Conservation (phyloP, 2,113 vertebrate genomes). For the Neomonachus schauinslandi region DNA sequence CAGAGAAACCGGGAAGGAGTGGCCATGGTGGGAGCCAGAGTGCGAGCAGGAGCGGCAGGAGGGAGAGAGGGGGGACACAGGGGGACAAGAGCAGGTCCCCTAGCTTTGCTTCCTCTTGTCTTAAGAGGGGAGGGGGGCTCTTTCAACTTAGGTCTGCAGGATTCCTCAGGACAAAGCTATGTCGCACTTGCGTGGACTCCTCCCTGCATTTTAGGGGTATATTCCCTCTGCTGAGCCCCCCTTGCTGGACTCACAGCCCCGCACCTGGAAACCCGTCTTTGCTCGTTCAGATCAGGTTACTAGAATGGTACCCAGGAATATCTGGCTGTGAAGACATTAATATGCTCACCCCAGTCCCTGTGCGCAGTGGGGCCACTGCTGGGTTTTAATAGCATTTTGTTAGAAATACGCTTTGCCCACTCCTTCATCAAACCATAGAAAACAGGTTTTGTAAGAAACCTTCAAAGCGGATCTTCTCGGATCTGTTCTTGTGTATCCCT, state of each 20-base stretch:
- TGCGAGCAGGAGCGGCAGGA: background rate
- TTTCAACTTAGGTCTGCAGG: background rate
- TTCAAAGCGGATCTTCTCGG: background rate
- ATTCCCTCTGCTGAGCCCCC: background rate
- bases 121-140: background rate
- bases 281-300: accelerated
- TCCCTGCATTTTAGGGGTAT: background rate
- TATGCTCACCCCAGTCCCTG: background rate
- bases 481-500: background rate
- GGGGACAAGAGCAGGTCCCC: no score
- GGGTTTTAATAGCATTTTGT: background rate
- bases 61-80: no score
- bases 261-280: background rate
- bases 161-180: background rate
- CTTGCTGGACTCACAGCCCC: background rate
- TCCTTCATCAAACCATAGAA: background rate
- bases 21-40: background rate
- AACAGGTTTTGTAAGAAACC: background rate
- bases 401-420: background rate
- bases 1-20: background rate
- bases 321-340: background rate
- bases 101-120: background rate
- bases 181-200: accelerated
- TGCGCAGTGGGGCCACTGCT: no score
- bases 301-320: background rate